phyloP scores from a whole-genome alignment of 2,113 vertebrate genomes.

The Talpa occidentalis region DNA sequence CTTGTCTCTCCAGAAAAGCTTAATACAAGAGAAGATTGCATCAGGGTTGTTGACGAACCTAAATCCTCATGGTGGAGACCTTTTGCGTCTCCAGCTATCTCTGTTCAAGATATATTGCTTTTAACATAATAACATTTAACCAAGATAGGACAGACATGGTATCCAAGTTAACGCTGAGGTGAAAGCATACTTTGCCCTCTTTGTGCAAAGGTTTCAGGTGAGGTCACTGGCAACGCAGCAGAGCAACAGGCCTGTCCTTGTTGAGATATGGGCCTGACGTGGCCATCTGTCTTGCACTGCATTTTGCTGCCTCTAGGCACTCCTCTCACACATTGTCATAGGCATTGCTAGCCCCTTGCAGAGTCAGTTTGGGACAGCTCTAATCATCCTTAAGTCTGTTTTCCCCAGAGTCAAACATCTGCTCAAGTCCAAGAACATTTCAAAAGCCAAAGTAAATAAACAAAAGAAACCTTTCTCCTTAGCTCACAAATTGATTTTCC shows the following conservation, averaged over 20 bases:
- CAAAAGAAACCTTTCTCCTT: conserved; percentile 28
- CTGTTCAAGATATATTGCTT: neutral
- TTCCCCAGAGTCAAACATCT: conserved; percentile 5
- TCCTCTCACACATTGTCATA: neutral
- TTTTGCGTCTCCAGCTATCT: neutral
- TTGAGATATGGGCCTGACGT: rapidly evolving
- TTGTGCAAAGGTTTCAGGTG: neutral
- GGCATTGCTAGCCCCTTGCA: too few relatives aligned
- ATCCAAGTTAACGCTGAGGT: neutral
- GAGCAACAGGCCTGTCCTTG: neutral
- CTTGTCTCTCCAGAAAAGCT: neutral
- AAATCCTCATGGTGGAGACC: neutral
- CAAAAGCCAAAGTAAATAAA: conserved; percentile 72
- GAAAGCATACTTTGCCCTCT: neutral
- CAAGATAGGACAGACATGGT: neutral
- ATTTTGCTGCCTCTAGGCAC: neutral
- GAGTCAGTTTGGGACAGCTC: neutral
- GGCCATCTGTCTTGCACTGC: neutral
- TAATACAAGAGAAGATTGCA: neutral
- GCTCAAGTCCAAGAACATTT: conserved; percentile 49
- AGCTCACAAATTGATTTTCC: conserved; percentile 42
- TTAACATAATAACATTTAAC: neutral
- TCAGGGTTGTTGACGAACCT: rapidly evolving
- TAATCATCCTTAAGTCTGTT: conserved; percentile 13
- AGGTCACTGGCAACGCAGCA: neutral